Percentiles rank a stretch among this genome's conserved stretches.
These are phyloP conservation scores for Gymnocypris eckloni DNA, from an alignment of 2,797 vertebrate species.

Conservation along the genomic window DNA sequence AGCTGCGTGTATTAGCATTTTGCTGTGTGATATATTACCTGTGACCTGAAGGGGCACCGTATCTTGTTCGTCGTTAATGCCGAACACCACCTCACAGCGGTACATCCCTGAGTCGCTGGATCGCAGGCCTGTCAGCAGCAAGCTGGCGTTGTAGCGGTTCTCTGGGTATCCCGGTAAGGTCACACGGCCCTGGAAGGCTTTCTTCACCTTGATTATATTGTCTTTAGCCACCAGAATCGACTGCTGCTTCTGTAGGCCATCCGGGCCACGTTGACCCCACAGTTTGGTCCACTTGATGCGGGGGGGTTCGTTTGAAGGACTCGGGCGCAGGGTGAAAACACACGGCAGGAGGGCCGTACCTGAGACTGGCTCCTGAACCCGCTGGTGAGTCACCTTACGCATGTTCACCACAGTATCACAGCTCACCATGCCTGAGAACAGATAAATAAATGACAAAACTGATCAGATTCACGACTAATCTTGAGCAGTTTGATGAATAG, in stretches of 20 bases:
- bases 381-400: slow-evolving; percentile 84
- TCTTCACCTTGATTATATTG: slow-evolving; percentile 91
- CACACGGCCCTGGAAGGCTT: slow-evolving; percentile 89
- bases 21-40: slow-evolving; percentile 75
- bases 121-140: slow-evolving; percentile 82
- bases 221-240: slow-evolving; percentile 94
- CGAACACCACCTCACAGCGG: slow-evolving; percentile 93
- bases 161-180: slow-evolving; percentile 84
- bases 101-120: slow-evolving; percentile 93
- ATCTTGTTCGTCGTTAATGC: slow-evolving; percentile 94
- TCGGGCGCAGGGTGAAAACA: slow-evolving; percentile 82
- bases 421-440: slow-evolving; percentile 71
- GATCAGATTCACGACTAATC: not conserved
- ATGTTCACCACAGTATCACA: slow-evolving; percentile 87
- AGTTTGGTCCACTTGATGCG: slow-evolving; percentile 97
- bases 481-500: not conserved
- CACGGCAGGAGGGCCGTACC: slow-evolving; percentile 90
- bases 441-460: not conserved
- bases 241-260: slow-evolving; percentile 84
- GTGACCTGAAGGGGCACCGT: slow-evolving; percentile 92
- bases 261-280: slow-evolving; percentile 82
- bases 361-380: slow-evolving; percentile 83
- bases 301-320: slow-evolving; percentile 79
- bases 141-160: slow-evolving; percentile 87
- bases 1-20: slow-evolving; percentile 33